These are phyloP conservation scores for Talpa occidentalis DNA, from an alignment of 2,113 vertebrate species.

Conservation along the genomic window DNA sequence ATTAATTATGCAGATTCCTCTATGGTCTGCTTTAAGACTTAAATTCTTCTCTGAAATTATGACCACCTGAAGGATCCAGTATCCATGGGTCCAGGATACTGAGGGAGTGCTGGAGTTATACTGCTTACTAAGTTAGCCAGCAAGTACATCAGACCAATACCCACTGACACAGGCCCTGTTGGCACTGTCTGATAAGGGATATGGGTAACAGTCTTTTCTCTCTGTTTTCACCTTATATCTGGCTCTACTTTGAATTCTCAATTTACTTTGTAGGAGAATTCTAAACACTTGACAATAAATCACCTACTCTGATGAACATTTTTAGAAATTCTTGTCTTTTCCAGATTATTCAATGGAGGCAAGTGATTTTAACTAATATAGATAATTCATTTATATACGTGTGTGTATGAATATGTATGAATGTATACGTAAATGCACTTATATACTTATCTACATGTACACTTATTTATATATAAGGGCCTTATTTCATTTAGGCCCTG, in stretches of 20 bases:
- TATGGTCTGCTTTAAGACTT: accelerated
- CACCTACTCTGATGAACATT: not conserved
- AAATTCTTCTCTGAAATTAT: not conserved
- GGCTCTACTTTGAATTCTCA: not conserved
- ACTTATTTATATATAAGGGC: not conserved
- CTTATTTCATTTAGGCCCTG: not conserved
- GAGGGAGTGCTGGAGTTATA: not conserved
- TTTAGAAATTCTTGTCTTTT: not conserved
- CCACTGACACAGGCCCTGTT: accelerated
- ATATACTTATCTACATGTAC: not conserved
- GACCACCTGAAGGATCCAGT: not conserved
- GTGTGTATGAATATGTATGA: too few relatives aligned
- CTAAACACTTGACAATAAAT: not conserved
- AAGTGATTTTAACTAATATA: not conserved
- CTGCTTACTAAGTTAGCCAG: not conserved
- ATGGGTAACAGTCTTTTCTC: accelerated
- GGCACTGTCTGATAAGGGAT: not conserved
- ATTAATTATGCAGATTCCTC: not conserved
- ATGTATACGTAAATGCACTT: too few relatives aligned
- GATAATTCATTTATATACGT: too few relatives aligned
- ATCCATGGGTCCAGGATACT: accelerated
- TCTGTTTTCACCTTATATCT: not conserved
- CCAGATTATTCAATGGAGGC: not conserved
- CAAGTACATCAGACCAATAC: not conserved
- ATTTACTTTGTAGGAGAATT: not conserved